Evolutionary conservation across 2,113 vertebrate species (phyloP).

Genomic region (Chinchilla lanigera): DNA sequence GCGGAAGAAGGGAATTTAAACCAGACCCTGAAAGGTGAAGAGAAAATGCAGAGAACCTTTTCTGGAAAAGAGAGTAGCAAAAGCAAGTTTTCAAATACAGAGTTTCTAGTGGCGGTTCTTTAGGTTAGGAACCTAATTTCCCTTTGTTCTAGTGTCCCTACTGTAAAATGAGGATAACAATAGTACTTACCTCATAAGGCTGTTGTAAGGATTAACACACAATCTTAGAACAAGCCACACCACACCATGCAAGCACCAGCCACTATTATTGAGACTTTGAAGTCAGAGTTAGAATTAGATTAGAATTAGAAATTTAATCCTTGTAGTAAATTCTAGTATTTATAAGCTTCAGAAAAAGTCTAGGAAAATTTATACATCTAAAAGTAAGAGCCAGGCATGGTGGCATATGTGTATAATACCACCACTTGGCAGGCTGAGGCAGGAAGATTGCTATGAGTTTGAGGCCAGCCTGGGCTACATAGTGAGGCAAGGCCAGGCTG

Average conservation of each 20-base stretch:
- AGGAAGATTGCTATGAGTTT: background rate
- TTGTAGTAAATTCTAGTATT: background rate
- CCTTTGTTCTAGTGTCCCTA: background rate
- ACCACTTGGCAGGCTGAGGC: background rate
- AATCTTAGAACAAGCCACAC: background rate
- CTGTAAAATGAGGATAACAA: background rate
- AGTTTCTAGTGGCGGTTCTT: background rate
- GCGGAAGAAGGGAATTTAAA: background rate
- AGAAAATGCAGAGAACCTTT: background rate
- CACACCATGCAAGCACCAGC: background rate
- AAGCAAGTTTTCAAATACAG: background rate
- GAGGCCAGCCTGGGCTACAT: background rate
- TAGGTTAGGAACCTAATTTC: background rate
- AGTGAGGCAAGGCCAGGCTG: too few relatives aligned
- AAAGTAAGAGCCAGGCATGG: background rate
- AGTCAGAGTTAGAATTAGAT: background rate
- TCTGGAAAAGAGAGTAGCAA: background rate
- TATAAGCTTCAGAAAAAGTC: background rate
- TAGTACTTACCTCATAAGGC: background rate
- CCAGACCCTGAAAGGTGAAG: background rate
- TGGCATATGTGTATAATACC: background rate
- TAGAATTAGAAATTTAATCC: background rate
- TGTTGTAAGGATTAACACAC: background rate
- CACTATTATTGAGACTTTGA: background rate
- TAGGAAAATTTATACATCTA: background rate